Conservation (phyloP, 2,113 vertebrate species). For the Tupaia tana region DNA sequence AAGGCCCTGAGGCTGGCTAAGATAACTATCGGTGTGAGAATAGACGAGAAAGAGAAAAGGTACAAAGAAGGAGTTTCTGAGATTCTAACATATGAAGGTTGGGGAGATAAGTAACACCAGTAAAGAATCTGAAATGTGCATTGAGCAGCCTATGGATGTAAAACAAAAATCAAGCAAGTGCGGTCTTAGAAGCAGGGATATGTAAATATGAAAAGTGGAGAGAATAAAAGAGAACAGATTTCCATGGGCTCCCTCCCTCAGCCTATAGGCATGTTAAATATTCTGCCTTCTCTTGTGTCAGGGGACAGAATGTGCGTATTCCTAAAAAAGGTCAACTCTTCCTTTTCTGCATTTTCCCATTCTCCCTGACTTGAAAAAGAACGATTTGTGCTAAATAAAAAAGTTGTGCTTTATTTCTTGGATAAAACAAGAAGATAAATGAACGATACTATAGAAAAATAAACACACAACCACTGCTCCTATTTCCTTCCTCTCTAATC, state of each 20-base stretch:
- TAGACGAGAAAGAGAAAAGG: background rate
- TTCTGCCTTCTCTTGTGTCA: background rate
- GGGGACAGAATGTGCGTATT: background rate
- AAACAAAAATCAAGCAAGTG: background rate
- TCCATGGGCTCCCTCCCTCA: background rate
- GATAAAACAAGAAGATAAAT: background rate
- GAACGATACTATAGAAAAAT: background rate
- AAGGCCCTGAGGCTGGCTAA: background rate
- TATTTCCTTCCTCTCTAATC: background rate
- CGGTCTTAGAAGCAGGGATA: background rate
- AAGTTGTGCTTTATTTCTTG: background rate
- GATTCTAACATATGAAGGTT: background rate
- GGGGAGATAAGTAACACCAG: background rate
- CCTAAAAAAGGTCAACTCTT: background rate
- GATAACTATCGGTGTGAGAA: background rate
- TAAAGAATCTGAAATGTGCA: background rate
- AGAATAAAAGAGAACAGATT: background rate
- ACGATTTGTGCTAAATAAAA: background rate
- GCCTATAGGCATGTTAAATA: background rate
- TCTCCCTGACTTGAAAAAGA: background rate
- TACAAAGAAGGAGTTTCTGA: background rate
- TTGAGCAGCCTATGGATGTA: background rate
- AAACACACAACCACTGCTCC: background rate
- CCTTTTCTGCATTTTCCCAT: background rate
- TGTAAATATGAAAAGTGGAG: background rate